Conservation (phyloP, 2,797 vertebrate species). For the Sardinella longiceps region DNA sequence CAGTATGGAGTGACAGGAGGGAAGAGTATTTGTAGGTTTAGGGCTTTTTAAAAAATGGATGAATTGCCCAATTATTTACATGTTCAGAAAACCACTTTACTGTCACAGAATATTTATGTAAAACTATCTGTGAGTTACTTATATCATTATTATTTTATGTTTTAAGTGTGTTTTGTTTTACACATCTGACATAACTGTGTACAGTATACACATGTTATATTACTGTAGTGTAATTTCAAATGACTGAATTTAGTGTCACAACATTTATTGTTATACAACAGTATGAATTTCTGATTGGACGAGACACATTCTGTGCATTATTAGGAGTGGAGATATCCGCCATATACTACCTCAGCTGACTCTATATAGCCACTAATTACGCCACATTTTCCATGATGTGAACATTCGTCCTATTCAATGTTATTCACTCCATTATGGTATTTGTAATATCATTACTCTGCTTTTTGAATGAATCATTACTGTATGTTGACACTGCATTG, state of each 20-base stretch:
- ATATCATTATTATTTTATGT: background rate
- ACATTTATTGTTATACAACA: no score
- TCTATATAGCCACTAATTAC: no score
- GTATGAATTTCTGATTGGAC: no score
- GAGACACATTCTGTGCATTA: no score
- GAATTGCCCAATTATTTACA: background rate
- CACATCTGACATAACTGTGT: background rate
- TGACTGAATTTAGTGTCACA: no score
- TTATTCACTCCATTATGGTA: no score
- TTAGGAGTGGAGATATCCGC: no score
- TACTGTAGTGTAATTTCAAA: background rate
- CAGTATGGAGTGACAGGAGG: background rate
- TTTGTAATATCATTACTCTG: no score
- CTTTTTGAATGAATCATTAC: background rate
- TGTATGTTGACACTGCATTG: background rate
- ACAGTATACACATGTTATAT: background rate
- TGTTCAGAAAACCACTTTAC: background rate
- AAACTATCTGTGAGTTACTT: background rate
- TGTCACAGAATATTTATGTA: background rate
- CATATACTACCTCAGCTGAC: no score
- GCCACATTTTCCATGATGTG: no score
- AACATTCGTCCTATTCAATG: no score
- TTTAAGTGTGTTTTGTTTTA: no score
- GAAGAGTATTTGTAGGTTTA: background rate
- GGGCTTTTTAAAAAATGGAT: background rate